Evolutionary conservation across 2,113 vertebrate species (phyloP).

Genomic region (Melierax canorus): DNA sequence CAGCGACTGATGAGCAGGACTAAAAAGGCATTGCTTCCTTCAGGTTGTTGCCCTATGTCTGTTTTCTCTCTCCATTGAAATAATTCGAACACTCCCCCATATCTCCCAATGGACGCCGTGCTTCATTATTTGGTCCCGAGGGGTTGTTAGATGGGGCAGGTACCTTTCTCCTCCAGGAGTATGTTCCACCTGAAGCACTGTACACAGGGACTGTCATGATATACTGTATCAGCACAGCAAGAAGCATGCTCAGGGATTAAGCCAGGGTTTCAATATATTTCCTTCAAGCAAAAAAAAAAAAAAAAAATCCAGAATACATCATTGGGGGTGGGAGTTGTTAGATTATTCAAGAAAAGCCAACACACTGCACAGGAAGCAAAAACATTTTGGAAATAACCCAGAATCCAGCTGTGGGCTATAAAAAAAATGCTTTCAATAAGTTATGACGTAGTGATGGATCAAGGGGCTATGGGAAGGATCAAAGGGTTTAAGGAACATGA

Average conservation of each 20-base stretch:
- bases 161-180: neutral
- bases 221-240: neutral
- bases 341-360: neutral
- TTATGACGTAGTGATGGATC: slow-evolving; percentile 1
- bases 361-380: neutral
- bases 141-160: neutral
- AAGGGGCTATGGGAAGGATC: slow-evolving; percentile 32
- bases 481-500: slow-evolving; percentile 20
- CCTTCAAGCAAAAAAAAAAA: neutral
- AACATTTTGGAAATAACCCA: slow-evolving; percentile 9
- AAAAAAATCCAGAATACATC: neutral
- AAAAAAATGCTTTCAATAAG: neutral
- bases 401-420: neutral
- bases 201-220: neutral
- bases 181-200: neutral
- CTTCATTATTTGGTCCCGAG: neutral
- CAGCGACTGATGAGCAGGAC: neutral
- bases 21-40: neutral
- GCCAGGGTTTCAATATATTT: neutral
- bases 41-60: neutral
- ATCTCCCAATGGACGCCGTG: fast-evolving
- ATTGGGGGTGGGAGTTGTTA: neutral
- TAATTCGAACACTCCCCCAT: neutral
- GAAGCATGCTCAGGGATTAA: neutral
- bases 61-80: neutral